Evolutionary conservation across 2,888 invertebrate genomes (phyloP), one percentile per base, ranked within the genome.

Genomic region (Lasioglossum figueresi): DNA sequence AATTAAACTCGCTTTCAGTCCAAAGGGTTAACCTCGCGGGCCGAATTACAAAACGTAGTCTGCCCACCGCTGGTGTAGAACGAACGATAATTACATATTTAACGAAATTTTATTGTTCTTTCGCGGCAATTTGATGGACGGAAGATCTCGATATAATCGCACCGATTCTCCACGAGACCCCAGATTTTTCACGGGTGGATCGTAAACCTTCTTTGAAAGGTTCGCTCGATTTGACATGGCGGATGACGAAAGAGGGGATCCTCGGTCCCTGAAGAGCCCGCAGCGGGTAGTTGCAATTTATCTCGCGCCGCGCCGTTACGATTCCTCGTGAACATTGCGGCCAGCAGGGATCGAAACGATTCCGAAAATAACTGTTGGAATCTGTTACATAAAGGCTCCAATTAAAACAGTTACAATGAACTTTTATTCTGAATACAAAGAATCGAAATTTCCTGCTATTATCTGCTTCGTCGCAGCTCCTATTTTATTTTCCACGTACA

Each of bases 291-390:
- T 48, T 31, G 83, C 88, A 80, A 87, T 88, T 87, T 88, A 87
- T 87, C 85, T 83, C 71, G 43, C 70, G n/a, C 74, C 71, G 43
- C 70, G n/a, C 74, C 63, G 70, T 80, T 80, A 70, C 82, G 77
- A 87, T 87, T 88, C 79, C 59, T 81, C 79, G 63, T 87, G 85
- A 81, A 87, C 85, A 83, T 88, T 79, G 77, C 74, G 48, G 23
- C 52, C 59, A n/a, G 63, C 59, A n/a, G 63, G 63, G 31, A 27
- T 31, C 31, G 63, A 16, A 63, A 31, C 31, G 16, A 19, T 19
- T 31, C 16, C 31, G 63, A 63, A 63, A 63, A 63, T 63, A 63
- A 31, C 31, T 31, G 16, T 16, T 2, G 14, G 63, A 16, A 31
- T 31, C 16, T 63, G 31, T 63, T 31, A 31, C n/a, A 14, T 31